Conservation (phyloP, 1,140 invertebrate genomes). For the Bombus vancouverensis region DNA sequence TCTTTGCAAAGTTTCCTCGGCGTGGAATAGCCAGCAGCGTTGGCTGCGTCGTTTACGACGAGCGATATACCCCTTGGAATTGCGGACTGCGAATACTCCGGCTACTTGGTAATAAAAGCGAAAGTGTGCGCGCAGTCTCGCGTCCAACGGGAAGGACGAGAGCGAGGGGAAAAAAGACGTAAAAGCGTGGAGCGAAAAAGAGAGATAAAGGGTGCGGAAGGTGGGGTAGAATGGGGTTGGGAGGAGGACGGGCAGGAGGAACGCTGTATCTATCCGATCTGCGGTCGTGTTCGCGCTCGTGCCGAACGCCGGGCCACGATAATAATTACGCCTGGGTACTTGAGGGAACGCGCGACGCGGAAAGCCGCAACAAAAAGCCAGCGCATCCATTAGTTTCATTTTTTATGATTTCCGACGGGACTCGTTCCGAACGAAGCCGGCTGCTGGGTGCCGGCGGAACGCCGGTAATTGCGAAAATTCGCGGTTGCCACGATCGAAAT, state of each 20-base stretch:
- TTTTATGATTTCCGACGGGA: conserved; percentile 44
- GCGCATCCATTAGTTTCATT: conserved; percentile 54
- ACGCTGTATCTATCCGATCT: conserved; percentile 60
- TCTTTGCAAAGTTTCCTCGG: background rate
- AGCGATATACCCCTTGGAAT: conserved; percentile 36
- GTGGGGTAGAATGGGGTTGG: conserved; percentile 27
- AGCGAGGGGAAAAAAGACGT: background rate
- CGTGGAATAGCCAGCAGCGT: conserved; percentile 5
- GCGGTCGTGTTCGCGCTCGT: conserved; percentile 53
- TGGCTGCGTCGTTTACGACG: conserved; percentile 22
- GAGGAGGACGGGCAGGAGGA: conserved; percentile 10
- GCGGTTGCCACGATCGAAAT: conserved; percentile 57
- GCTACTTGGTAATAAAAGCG: conserved; percentile 36
- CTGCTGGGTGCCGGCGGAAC: conserved; percentile 4
- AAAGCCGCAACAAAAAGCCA: conserved; percentile 51
- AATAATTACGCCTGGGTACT: conserved; percentile 34
- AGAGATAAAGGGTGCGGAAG: conserved; percentile 13
- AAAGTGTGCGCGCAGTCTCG: conserved; percentile 34
- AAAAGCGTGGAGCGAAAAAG: conserved; percentile 40
- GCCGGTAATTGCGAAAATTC: conserved; percentile 67
- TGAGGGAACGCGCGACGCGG: conserved; percentile 33
- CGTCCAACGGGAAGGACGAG: background rate
- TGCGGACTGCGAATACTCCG: conserved; percentile 13
- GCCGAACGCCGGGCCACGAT: conserved; percentile 34
- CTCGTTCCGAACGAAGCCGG: background rate